These are phyloP conservation scores for Nomada ferruginata DNA, from an alignment of 2,888 invertebrate species.

Conservation along the genomic window DNA sequence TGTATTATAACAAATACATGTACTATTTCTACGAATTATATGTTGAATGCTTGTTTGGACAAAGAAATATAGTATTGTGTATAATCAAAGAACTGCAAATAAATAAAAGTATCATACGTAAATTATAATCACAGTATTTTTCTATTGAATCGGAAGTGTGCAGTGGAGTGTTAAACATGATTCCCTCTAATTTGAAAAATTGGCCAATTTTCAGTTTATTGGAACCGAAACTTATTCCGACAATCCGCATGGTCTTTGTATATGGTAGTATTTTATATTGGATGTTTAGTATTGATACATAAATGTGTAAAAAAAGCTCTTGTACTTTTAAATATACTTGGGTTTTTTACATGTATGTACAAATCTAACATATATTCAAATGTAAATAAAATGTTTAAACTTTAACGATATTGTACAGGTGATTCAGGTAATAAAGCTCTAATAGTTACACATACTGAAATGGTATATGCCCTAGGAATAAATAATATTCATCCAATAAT, in stretches of 20 bases:
- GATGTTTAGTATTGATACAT: background rate
- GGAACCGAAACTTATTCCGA: conserved; percentile 84
- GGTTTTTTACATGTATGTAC: background rate
- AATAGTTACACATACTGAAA: conserved; percentile 86
- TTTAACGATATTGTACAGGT: conserved; percentile 11
- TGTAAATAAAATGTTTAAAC: background rate
- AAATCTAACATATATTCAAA: background rate
- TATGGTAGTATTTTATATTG: conserved; percentile 83
- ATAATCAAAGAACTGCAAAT: no score
- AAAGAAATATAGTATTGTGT: no score
- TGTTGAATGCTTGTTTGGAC: no score
- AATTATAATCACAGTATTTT: no score
- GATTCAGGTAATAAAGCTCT: conserved; percentile 86
- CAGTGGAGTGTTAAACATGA: conserved; percentile 69
- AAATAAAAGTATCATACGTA: no score
- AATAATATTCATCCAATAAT: conserved; percentile 86
- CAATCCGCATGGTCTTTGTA: conserved; percentile 85
- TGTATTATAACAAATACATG: no score
- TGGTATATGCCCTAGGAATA: conserved; percentile 86
- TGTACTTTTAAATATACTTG: background rate
- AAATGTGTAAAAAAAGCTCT: no score
- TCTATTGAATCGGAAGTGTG: no score
- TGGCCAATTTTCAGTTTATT: conserved; percentile 87
- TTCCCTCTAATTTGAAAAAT: conserved; percentile 83
- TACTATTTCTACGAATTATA: no score